These are phyloP conservation scores for Cryptus viduatorius DNA, from an alignment of 2,888 invertebrate species.

Conservation along the genomic window DNA sequence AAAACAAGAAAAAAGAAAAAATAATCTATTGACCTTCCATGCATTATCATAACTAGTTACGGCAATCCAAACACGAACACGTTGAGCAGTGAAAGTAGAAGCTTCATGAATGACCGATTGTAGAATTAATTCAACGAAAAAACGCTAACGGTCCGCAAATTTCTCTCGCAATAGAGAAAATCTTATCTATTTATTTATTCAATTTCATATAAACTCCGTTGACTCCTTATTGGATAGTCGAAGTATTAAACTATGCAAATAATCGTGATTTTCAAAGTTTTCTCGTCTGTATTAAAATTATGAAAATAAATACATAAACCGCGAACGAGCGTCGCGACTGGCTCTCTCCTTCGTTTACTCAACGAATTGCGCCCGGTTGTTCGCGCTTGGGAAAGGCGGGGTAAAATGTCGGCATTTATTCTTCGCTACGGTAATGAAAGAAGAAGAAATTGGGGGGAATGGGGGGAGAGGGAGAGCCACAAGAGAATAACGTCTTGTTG, in stretches of 20 bases:
- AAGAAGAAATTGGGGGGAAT: slow-evolving; percentile 48
- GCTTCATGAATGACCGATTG: background rate
- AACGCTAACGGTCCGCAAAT: background rate
- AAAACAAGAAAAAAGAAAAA: slow-evolving; percentile 8
- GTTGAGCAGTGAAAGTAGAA: background rate
- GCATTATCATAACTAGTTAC: slow-evolving; percentile 25
- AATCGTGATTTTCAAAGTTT: slow-evolving; percentile 30
- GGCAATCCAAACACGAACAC: slow-evolving; percentile 29
- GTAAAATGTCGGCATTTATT: slow-evolving; percentile 61
- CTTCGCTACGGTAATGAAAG: slow-evolving; percentile 44
- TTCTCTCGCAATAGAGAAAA: background rate
- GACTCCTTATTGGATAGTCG: background rate
- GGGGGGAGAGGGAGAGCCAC: slow-evolving; percentile 42
- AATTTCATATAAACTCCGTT: background rate
- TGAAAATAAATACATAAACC: slow-evolving; percentile 57
- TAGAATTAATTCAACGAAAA: background rate
- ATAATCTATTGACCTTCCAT: slow-evolving; percentile 47
- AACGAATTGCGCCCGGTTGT: slow-evolving; percentile 47
- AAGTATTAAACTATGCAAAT: slow-evolving; percentile 22
- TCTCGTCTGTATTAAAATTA: slow-evolving; percentile 49
- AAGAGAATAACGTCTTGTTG: slow-evolving; percentile 69
- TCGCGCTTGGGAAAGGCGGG: background rate
- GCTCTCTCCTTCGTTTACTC: slow-evolving; percentile 30
- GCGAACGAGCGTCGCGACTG: slow-evolving; percentile 16
- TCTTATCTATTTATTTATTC: background rate